Evolutionary conservation across 2,797 vertebrate genomes (phyloP).

Genomic region (Emys orbicularis): DNA sequence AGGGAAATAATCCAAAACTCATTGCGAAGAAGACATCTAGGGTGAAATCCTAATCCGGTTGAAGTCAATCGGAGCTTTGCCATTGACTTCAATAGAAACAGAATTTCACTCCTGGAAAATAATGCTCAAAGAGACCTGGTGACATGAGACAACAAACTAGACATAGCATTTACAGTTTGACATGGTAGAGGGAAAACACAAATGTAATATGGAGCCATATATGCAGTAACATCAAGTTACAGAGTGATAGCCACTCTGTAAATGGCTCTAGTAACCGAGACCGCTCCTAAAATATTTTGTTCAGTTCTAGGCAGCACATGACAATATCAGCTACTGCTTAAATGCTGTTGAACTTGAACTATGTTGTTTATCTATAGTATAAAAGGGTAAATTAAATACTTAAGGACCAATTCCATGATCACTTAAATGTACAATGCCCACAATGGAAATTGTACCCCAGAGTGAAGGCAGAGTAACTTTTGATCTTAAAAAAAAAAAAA

Average conservation of each 20-base stretch:
- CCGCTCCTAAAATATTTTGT: background rate
- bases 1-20: background rate
- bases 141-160: slow-evolving; percentile 2
- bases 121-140: background rate
- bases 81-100: background rate
- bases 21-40: background rate
- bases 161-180: background rate
- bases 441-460: background rate
- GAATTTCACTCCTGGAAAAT: background rate
- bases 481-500: background rate
- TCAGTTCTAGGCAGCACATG: background rate
- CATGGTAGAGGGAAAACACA: background rate
- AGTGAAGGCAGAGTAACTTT: background rate
- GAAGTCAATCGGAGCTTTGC: background rate
- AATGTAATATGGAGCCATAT: background rate
- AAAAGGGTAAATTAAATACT: background rate
- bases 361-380: accelerated
- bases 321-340: background rate
- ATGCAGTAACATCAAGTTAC: background rate
- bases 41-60: slow-evolving; percentile 1
- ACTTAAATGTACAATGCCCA: background rate
- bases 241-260: background rate
- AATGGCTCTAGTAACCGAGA: background rate
- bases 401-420: background rate
- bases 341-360: background rate